These are phyloP conservation scores for Cephus nigrinus DNA, from an alignment of 2,888 invertebrate species.

Conservation along the genomic window DNA sequence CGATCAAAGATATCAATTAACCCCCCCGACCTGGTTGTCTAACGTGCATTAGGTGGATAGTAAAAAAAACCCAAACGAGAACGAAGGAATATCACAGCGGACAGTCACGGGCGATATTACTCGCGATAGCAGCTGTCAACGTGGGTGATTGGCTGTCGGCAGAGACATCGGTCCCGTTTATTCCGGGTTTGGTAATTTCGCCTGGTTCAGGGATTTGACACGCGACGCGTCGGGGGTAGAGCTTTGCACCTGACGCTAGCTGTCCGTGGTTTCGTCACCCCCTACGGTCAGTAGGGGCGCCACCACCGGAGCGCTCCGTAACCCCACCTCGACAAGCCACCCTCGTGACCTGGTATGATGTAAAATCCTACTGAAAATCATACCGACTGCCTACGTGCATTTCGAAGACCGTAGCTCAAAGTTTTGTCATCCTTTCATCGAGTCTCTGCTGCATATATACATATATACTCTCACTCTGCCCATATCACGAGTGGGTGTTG, in stretches of 20 bases:
- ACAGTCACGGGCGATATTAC: not conserved
- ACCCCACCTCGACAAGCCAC: not conserved
- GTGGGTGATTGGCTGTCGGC: conserved; percentile 55
- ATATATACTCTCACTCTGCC: not conserved
- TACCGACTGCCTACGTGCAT: not conserved
- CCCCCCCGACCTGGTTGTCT: not conserved
- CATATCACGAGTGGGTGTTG: not conserved
- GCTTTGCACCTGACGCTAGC: conserved; percentile 54
- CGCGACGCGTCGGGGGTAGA: conserved; percentile 45
- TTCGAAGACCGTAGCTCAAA: not conserved
- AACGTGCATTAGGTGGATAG: not conserved
- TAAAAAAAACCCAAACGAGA: not conserved
- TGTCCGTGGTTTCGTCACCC: conserved; percentile 50
- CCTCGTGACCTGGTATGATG: not conserved
- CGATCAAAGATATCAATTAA: not conserved
- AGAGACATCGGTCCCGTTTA: conserved; percentile 32
- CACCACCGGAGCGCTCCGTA: not conserved
- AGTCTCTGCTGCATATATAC: not conserved
- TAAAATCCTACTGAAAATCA: not conserved
- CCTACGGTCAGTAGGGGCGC: conserved; percentile 4
- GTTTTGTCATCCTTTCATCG: not conserved
- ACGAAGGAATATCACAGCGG: not conserved
- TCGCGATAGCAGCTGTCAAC: conserved; percentile 28
- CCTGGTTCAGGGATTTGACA: conserved; percentile 45
- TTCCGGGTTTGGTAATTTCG: conserved; percentile 43